These are phyloP conservation scores for Microplitis manilae DNA, from an alignment of 2,888 invertebrate genomes.

Conservation along the genomic window DNA sequence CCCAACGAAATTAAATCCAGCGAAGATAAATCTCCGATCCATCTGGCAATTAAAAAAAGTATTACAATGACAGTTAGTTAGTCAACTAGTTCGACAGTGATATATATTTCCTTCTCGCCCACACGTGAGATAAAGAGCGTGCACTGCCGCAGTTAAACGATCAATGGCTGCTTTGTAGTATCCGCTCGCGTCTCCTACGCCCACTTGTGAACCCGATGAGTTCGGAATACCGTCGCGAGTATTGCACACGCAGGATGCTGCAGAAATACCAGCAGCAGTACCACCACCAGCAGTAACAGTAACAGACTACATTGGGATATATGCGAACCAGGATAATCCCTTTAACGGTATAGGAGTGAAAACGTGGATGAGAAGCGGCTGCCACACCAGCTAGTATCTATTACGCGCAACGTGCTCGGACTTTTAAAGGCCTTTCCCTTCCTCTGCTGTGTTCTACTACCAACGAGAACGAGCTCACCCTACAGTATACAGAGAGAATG, in stretches of 20 bases:
- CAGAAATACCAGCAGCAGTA: conserved; percentile 23
- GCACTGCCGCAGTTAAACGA: neutral
- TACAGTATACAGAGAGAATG: conserved; percentile 17
- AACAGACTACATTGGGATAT: neutral
- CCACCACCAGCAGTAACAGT: conserved; percentile 18
- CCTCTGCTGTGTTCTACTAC: neutral
- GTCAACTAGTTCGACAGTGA: neutral
- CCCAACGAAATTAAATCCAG: neutral
- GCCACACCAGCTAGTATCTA: conserved; percentile 42
- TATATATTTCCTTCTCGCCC: neutral
- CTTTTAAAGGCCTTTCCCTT: conserved; percentile 45
- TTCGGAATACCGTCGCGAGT: conserved; percentile 1
- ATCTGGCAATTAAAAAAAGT: neutral
- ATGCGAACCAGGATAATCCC: conserved; percentile 44
- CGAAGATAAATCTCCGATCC: neutral
- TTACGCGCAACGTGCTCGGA: conserved; percentile 49
- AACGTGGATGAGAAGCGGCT: conserved; percentile 24
- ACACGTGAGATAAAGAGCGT: conserved; percentile 4
- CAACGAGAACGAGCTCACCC: neutral
- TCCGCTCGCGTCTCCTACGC: conserved; percentile 26
- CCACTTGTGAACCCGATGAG: conserved; percentile 28
- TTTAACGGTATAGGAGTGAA: conserved; percentile 43
- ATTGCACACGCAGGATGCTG: too few relatives aligned
- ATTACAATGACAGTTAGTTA: neutral
- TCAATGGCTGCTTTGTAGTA: conserved; percentile 26